Base-by-base conservation (phyloP, 2,888 invertebrate genomes). In the Gymnoscelis rufifasciata region DNA sequence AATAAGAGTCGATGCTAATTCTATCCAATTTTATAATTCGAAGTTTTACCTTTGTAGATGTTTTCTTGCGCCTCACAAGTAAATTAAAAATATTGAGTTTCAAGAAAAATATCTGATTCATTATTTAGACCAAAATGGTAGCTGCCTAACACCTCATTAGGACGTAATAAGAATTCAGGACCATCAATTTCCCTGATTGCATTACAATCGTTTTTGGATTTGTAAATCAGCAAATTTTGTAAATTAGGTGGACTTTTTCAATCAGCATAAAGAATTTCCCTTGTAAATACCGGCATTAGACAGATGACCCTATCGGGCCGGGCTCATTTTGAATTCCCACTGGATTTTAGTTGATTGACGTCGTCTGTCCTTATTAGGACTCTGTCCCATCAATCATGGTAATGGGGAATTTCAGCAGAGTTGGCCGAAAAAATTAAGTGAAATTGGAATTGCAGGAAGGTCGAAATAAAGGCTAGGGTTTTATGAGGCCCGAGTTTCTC, bases 331-430 rank as follows among this genome's bases (percentile, higher is more conserved):
- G 64, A 57, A 67, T 60, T 68, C 67, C 68, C 70, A 53, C 47
- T 47, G 59, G 67, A 60, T 56, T 66, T 63, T 64, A 56, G 60
- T 59, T 66, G 68, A 68, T 64, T 71, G 68, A 74, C 69, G 71
- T 63, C 68, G 65, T 62, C 72, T 69, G 69, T 68, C 68, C 71
- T 72, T 79, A 78, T 79, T 77, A 75, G 65, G 64, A 63, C 60
- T 61, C 60, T 62, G 68, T 59, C 60, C 65, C 70, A 77, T 79
- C 71, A 72, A 77, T 79, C 77, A 76, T 73, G 62, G 65, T 71
- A 74, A 74, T 72, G 69, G 71, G 65, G 59, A 64, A 62, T 63
- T 63, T 64, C 65, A 62, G 62, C 50, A 38, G 45, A 47, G 51
- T 42, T 54, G 26, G 19, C 45, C 50, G 62, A 58, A 59, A 65